These are phyloP conservation scores for Diadromus collaris DNA, from an alignment of 2,888 invertebrate genomes.

Conservation along the genomic window DNA sequence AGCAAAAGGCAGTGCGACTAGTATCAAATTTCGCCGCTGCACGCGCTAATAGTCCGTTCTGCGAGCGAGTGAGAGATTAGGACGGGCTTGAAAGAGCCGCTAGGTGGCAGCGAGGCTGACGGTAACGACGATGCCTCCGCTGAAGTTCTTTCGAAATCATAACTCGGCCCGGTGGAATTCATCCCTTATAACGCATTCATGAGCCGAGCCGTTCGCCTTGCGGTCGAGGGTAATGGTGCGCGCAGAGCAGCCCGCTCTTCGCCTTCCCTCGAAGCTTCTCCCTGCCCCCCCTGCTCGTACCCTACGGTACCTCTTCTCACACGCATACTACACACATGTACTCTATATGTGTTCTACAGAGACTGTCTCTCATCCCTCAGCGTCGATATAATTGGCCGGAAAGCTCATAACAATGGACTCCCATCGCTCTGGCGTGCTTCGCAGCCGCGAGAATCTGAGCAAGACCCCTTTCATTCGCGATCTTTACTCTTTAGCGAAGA, in stretches of 20 bases:
- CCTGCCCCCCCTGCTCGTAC: slow-evolving; percentile 6
- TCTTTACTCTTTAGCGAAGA: slow-evolving; percentile 15
- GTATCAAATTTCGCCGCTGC: too few species aligned
- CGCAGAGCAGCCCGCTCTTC: slow-evolving; percentile 18
- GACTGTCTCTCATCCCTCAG: slow-evolving; percentile 50
- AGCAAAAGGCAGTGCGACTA: too few species aligned
- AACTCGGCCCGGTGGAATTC: slow-evolving; percentile 61
- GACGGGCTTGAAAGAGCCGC: slow-evolving; percentile 2
- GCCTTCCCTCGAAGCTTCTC: slow-evolving; percentile 10
- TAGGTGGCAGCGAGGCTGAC: background rate
- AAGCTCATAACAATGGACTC: slow-evolving; percentile 66
- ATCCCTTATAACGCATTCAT: slow-evolving; percentile 63
- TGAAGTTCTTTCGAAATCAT: slow-evolving; percentile 57
- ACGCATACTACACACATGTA: background rate
- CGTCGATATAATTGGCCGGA: slow-evolving; percentile 66
- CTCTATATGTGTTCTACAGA: background rate
- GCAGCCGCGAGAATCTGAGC: slow-evolving; percentile 21
- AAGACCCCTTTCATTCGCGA: slow-evolving; percentile 2
- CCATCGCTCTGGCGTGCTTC: slow-evolving; percentile 56
- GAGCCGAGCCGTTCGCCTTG: slow-evolving; percentile 56
- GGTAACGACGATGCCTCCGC: background rate
- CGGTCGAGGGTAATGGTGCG: slow-evolving; percentile 59
- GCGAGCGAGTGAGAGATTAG: background rate
- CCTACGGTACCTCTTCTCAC: background rate
- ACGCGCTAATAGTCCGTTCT: too few species aligned